Evolutionary conservation across 2,113 vertebrate genomes (phyloP).

Genomic region (Eidolon helvum): DNA sequence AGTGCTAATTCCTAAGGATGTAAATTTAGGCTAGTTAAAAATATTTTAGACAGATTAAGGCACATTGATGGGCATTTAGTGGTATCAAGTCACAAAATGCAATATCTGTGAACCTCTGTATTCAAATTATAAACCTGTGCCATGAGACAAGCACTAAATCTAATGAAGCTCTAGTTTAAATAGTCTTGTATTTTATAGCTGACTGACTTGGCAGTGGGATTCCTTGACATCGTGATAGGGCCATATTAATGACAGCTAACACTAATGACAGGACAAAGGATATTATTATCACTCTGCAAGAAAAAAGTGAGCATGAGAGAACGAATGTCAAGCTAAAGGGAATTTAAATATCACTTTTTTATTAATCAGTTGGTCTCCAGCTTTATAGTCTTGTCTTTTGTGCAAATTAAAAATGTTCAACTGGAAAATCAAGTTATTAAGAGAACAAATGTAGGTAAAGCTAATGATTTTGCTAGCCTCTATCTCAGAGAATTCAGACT

Average conservation of each 20-base stretch:
- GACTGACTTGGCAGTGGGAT: background rate
- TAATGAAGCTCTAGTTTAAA: background rate
- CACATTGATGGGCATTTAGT: background rate
- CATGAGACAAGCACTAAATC: slow-evolving; percentile 36
- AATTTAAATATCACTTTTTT: background rate
- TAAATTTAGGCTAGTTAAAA: slow-evolving; percentile 45
- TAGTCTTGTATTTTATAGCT: background rate
- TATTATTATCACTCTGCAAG: background rate
- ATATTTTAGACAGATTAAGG: slow-evolving; percentile 42
- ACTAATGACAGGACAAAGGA: slow-evolving; percentile 14
- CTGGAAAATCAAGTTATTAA: slow-evolving; percentile 24
- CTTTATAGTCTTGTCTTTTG: background rate
- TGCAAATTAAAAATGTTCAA: background rate
- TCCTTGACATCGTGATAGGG: background rate
- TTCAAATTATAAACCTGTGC: slow-evolving; percentile 12
- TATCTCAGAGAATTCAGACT: slow-evolving; percentile 5
- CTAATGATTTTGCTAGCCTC: background rate
- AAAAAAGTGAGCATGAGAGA: background rate
- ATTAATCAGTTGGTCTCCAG: background rate
- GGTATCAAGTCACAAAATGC: background rate
- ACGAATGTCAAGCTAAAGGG: slow-evolving; percentile 3
- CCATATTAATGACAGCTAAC: background rate
- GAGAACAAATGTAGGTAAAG: background rate
- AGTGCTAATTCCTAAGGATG: slow-evolving; percentile 4
- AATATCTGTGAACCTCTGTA: background rate